Evolutionary conservation across 2,797 vertebrate species (phyloP).

Genomic region (Merluccius polli): DNA sequence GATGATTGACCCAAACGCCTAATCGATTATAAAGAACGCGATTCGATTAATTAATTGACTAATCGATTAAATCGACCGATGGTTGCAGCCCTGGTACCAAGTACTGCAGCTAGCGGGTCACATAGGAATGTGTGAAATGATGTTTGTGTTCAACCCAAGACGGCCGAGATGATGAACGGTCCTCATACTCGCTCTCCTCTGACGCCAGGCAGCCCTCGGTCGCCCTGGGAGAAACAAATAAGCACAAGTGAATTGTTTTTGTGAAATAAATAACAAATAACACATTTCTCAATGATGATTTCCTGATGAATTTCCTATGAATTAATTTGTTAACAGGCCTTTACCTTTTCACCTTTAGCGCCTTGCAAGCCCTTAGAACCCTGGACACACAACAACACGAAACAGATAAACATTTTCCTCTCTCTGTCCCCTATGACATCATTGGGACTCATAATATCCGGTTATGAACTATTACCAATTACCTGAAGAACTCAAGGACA

Average conservation of each 20-base stretch:
- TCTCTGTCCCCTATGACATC: neutral
- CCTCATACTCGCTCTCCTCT: slow-evolving; percentile 82
- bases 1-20: no score
- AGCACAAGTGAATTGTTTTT: neutral
- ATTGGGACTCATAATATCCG: neutral
- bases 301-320: neutral
- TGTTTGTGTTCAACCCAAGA: neutral
- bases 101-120: neutral
- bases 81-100: no score
- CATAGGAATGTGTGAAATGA: neutral
- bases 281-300: neutral
- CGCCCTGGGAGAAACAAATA: slow-evolving; percentile 71
- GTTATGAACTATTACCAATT: neutral
- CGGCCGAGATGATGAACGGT: slow-evolving; percentile 3
- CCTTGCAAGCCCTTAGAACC: slow-evolving; percentile 78
- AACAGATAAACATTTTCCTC: neutral
- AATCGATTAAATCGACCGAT: no score
- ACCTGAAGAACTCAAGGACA: neutral
- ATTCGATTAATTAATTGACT: no score
- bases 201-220: slow-evolving; percentile 73
- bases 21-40: no score
- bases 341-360: slow-evolving; percentile 80
- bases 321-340: neutral
- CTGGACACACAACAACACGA: slow-evolving; percentile 50
- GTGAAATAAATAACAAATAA: neutral